Evolutionary conservation across 2,888 invertebrate genomes (phyloP).

Genomic region (Aromia moschata): DNA sequence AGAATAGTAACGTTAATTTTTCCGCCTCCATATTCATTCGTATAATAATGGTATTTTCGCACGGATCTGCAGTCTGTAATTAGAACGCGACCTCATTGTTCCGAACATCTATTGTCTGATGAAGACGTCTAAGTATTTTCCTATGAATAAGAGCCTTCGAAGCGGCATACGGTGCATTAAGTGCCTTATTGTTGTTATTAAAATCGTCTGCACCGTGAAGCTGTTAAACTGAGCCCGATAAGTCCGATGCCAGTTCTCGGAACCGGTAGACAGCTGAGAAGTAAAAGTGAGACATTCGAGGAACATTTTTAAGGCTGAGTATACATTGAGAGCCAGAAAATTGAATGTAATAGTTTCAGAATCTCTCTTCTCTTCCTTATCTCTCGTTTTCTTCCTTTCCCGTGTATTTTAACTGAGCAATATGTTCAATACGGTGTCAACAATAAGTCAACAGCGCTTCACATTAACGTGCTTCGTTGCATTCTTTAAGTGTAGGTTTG

Average conservation of each 20-base stretch:
- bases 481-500: too few relatives aligned
- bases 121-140: neutral
- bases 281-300: neutral
- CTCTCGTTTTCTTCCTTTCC: too few relatives aligned
- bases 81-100: neutral
- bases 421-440: too few relatives aligned
- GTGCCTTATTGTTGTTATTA: neutral
- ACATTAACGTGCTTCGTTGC: too few relatives aligned
- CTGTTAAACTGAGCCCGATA: neutral
- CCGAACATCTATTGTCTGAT: neutral
- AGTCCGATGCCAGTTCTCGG: neutral
- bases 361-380: too few relatives aligned
- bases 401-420: too few relatives aligned
- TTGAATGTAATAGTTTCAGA: too few relatives aligned
- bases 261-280: neutral
- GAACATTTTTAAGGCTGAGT: neutral
- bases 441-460: too few relatives aligned
- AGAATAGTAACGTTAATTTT: neutral
- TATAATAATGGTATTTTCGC: neutral
- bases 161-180: neutral
- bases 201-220: neutral
- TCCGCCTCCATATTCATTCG: neutral
- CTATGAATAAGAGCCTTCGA: neutral
- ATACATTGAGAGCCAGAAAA: neutral
- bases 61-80: neutral